Percentiles rank a stretch among this genome's conserved stretches.
These are phyloP conservation scores for Limanda limanda DNA, from an alignment of 2,113 vertebrate species.

Conservation along the genomic window DNA sequence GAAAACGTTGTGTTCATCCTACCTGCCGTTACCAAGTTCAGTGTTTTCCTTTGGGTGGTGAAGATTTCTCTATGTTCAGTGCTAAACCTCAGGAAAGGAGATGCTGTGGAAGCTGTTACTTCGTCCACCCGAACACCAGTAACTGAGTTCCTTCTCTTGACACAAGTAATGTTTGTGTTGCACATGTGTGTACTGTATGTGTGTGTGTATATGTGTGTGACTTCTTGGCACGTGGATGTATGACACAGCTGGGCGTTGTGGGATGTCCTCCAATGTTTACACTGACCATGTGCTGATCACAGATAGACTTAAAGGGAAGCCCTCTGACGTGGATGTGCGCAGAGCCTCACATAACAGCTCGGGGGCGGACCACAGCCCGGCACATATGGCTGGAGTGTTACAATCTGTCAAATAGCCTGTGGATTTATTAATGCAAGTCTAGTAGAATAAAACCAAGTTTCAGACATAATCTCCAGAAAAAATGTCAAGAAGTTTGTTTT, in stretches of 20 bases:
- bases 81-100: too few species aligned
- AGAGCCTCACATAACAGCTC: not conserved
- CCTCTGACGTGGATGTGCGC: constrained; percentile 38
- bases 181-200: not conserved
- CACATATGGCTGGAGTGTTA: not conserved
- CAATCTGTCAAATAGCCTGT: not conserved
- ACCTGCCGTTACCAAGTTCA: too few species aligned
- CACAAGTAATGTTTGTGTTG: not conserved
- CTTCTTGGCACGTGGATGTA: constrained; percentile 16
- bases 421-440: not conserved
- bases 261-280: constrained; percentile 63
- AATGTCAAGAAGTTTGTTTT: not conserved
- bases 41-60: too few species aligned
- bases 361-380: not conserved
- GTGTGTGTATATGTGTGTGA: not conserved
- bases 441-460: too few species aligned
- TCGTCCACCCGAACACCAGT: not conserved
- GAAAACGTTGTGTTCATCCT: too few species aligned
- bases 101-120: not conserved
- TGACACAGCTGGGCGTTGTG: constrained; percentile 7
- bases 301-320: constrained; percentile 65
- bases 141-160: too few species aligned
- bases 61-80: too few species aligned
- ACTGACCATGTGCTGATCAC: constrained; percentile 60
- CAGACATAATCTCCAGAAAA: too few species aligned